Evolutionary conservation across 2,113 vertebrate species (phyloP).

Genomic region (Bungarus multicinctus): DNA sequence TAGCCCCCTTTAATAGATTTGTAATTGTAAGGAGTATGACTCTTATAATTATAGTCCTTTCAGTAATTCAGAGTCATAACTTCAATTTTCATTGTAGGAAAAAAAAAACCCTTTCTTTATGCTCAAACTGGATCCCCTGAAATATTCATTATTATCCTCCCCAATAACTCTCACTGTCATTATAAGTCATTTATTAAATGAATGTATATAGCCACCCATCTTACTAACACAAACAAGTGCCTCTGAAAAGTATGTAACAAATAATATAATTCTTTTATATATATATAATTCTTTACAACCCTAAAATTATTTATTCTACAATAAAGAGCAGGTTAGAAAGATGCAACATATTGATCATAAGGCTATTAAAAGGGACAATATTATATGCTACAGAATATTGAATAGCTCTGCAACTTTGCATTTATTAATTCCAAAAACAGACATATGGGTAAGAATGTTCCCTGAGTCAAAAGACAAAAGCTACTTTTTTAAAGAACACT

Average conservation of each 20-base stretch:
- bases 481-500: not conserved
- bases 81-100: not conserved
- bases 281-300: not conserved
- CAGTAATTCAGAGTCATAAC: not conserved
- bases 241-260: not conserved
- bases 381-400: not conserved
- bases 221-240: not conserved
- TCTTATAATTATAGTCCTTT: not conserved
- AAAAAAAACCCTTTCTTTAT: not conserved
- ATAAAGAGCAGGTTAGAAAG: not conserved
- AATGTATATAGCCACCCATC: not conserved
- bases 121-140: not conserved
- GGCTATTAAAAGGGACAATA: not conserved
- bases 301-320: not conserved
- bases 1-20: not conserved
- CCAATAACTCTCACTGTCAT: not conserved
- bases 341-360: not conserved
- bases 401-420: not conserved
- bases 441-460: not conserved
- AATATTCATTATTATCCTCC: not conserved
- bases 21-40: not conserved
- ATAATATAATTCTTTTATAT: not conserved
- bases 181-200: not conserved
- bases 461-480: not conserved
- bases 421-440: not conserved